phyloP scores from a whole-genome alignment of 2,888 invertebrate species.

The Acrobasis repandana region DNA sequence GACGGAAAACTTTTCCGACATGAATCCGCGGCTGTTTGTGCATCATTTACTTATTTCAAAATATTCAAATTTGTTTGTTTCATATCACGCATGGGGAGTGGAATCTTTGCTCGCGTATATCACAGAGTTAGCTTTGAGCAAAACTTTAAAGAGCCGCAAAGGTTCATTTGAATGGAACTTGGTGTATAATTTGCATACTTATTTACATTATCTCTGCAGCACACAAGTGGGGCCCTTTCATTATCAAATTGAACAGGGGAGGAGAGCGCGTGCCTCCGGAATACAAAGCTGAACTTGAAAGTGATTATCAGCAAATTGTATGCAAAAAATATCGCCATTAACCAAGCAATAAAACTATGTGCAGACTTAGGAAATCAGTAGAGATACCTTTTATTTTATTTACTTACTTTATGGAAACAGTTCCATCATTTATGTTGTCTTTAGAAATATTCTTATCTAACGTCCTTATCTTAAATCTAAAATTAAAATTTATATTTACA shows the following conservation, averaged over 20 bases:
- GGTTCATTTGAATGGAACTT: slow-evolving; percentile 80
- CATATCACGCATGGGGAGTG: slow-evolving; percentile 39
- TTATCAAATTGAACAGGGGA: slow-evolving; percentile 79
- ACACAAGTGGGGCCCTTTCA: slow-evolving; percentile 80
- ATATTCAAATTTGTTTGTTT: slow-evolving; percentile 54
- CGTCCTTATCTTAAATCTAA: too few relatives aligned
- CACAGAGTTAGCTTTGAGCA: slow-evolving; percentile 62
- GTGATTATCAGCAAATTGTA: slow-evolving; percentile 72
- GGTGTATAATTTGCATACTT: slow-evolving; percentile 80
- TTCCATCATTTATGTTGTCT: too few relatives aligned
- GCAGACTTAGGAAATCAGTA: slow-evolving; percentile 29
- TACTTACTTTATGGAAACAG: neutral
- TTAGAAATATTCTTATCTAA: too few relatives aligned
- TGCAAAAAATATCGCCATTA: slow-evolving; percentile 69
- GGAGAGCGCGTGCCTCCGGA: slow-evolving; percentile 54
- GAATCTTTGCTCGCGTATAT: slow-evolving; percentile 50
- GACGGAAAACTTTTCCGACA: slow-evolving; percentile 56
- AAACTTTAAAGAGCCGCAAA: slow-evolving; percentile 77
- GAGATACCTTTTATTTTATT: slow-evolving; percentile 24
- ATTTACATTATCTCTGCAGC: slow-evolving; percentile 82
- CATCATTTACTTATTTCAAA: slow-evolving; percentile 63
- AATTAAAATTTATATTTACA: too few relatives aligned
- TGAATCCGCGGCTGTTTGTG: slow-evolving; percentile 60
- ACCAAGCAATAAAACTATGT: slow-evolving; percentile 57
- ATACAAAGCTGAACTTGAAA: slow-evolving; percentile 74